These are phyloP conservation scores for human (Homo sapiens) DNA, from an alignment of 2,113 vertebrate species.

Conservation along the genomic window DNA sequence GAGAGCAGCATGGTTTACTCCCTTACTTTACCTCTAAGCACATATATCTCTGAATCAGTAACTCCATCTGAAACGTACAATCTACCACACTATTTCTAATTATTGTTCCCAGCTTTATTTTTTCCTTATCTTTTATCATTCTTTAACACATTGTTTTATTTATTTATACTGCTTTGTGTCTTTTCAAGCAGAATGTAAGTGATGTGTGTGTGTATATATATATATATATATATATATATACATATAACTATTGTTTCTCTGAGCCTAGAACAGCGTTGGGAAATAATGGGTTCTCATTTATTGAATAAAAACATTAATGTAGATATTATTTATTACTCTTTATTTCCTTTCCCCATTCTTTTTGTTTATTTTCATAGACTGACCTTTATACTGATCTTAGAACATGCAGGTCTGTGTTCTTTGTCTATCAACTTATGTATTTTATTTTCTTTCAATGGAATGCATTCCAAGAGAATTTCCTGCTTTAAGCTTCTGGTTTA, in stretches of 20 bases:
- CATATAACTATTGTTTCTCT: background rate
- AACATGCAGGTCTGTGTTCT: background rate
- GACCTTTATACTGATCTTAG: background rate
- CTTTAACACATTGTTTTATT: background rate
- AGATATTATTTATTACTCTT: background rate
- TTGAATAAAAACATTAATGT: background rate
- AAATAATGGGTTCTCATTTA: background rate
- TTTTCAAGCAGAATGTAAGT: background rate
- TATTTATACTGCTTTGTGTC: background rate
- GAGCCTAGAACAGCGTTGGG: background rate
- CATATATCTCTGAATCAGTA: background rate
- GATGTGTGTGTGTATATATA: no score
- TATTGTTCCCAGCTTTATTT: background rate
- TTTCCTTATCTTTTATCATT: background rate
- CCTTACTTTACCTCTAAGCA: background rate
- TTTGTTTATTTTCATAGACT: background rate
- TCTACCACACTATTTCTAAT: background rate
- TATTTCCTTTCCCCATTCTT: background rate
- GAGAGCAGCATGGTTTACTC: background rate
- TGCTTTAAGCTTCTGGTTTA: background rate
- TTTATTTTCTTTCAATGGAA: background rate
- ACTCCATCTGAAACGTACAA: background rate
- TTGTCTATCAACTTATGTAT: background rate
- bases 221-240: no score
- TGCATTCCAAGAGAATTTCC: background rate